Base-by-base conservation (phyloP, 2,888 invertebrate species). In the Microdon myrmicae region DNA sequence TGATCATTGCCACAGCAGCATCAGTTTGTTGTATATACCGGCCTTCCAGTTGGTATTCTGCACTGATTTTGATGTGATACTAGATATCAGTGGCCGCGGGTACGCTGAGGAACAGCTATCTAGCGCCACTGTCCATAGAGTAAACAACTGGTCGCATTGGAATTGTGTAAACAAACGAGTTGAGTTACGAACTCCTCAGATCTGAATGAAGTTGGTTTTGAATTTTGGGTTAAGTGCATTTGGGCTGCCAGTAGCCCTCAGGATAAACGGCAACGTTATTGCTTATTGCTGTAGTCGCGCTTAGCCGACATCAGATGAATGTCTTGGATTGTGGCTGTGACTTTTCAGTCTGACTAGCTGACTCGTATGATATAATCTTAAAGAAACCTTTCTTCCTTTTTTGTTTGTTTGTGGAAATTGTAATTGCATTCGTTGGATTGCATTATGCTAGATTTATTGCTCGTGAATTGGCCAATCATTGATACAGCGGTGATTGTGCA, bases 351-450 rank as follows among this genome's bases (percentile, higher is more conserved):
- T n/a, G n/a, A n/a, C 43, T 37, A 26, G 26, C 10, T 32, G 47
- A 23, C 47, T 58, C 34, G 38, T 44, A 47, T 58, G 51, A 53
- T 64, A 43, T 48, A 43, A 58, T 58, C 58, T 45, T 22, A 8
- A 8, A 19, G 20, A 64, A 56, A 56, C 47, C 51, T 56, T 14
- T 32, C 13, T n/a, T n/a, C n/a, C n/a, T n/a, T n/a, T n/a, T n/a
- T n/a, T n/a, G n/a, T n/a, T n/a, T n/a, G n/a, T n/a, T n/a, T n/a
- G n/a, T n/a, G 10, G 56, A 41, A 53, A 56, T 53, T 53, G 64
- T 58, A 64, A 64, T 58, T 58, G 64, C 64, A 58, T 58, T 64
- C 47, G 51, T 58, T 53, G 28, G 64, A 58, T 64, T 64, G 64
- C 64, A 53, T 58, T 56, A 58, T 47, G 47, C 14, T 43, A 45